These are phyloP conservation scores for Morpho deidamia DNA, from an alignment of 2,888 invertebrate genomes.

Conservation along the genomic window DNA sequence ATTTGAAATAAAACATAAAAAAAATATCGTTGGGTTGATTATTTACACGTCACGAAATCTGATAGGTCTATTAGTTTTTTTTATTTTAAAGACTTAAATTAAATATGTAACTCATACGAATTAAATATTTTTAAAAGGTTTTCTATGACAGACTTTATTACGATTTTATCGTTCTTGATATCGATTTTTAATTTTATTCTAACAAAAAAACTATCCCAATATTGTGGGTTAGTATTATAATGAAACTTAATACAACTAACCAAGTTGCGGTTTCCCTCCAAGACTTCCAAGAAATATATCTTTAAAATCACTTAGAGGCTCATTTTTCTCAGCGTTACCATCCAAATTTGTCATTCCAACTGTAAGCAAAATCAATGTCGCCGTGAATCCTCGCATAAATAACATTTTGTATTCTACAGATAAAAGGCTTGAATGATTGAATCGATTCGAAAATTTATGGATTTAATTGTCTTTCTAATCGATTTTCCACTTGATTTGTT, in stretches of 20 bases:
- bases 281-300: constrained; percentile 38
- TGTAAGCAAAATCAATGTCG: neutral
- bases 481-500: neutral
- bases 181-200: no score
- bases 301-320: constrained; percentile 22
- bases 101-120: no score
- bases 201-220: no score
- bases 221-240: neutral
- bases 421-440: neutral
- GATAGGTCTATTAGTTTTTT: no score
- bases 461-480: neutral
- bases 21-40: no score
- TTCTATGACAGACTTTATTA: no score
- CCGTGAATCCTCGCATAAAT: neutral
- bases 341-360: neutral
- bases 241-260: constrained; percentile 30
- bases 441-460: neutral
- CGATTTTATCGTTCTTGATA: no score
- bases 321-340: neutral
- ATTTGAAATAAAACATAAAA: no score
- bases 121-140: no score
- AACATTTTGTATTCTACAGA: neutral
- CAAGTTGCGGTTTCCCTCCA: constrained; percentile 32
- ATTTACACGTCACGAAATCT: no score
- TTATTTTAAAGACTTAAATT: no score